phyloP scores from a whole-genome alignment of 2,797 vertebrate genomes.

The Catostomus latipinnis region DNA sequence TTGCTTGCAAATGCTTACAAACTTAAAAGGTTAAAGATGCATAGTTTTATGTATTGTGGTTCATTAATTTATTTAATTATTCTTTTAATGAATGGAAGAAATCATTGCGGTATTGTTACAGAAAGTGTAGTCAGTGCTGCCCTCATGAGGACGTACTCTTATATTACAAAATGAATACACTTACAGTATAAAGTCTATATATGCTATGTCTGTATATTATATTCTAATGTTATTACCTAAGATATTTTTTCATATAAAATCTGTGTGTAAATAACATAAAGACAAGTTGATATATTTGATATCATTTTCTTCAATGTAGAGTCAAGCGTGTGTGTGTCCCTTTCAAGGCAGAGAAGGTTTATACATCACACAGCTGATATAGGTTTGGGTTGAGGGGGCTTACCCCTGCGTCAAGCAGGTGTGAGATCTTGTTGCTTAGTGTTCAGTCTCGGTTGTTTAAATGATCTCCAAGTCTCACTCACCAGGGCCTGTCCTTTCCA shows the following conservation, averaged over 20 bases:
- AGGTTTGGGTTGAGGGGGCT: slow-evolving; percentile 66
- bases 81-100: not conserved
- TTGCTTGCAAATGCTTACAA: no score
- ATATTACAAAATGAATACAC: not conserved
- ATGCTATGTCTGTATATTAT: not conserved
- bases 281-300: no score
- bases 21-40: no score
- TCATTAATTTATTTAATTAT: not conserved
- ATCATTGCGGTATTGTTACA: not conserved
- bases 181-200: not conserved
- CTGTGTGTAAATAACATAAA: no score
- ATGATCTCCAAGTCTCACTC: slow-evolving; percentile 63
- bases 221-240: not conserved
- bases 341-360: no score
- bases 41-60: no score
- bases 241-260: no score
- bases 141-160: slow-evolving; percentile 64
- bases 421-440: slow-evolving; percentile 35
- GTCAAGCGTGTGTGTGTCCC: no score
- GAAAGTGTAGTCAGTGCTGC: slow-evolving; percentile 52
- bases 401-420: slow-evolving; percentile 54
- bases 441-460: slow-evolving; percentile 64
- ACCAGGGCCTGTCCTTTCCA: slow-evolving; percentile 80
- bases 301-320: no score
- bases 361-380: slow-evolving; percentile 38